Conservation (phyloP, 2,888 invertebrate genomes). For the Formica aserva region DNA sequence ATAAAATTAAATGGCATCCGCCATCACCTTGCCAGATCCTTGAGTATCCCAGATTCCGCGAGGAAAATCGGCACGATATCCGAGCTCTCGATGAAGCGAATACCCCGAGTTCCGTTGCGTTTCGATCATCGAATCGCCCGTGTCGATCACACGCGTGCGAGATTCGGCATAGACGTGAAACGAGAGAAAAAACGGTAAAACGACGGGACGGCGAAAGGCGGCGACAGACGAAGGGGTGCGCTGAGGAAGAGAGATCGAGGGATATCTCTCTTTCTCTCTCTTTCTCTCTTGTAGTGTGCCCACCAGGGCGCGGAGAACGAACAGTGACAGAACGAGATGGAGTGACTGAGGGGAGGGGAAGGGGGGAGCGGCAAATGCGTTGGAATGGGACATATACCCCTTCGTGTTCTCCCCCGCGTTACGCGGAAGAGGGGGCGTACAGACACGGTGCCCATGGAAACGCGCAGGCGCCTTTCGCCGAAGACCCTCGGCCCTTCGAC, state of each 20-base stretch:
- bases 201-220: conserved; percentile 57
- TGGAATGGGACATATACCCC: conserved; percentile 76
- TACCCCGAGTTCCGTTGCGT: conserved; percentile 3
- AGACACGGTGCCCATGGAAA: conserved; percentile 85
- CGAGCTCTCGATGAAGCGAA: not conserved
- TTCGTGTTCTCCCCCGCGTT: conserved; percentile 63
- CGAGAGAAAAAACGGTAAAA: conserved; percentile 15
- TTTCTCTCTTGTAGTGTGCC: conserved; percentile 59
- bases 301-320: conserved; percentile 72
- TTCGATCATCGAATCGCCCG: conserved; percentile 52
- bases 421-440: conserved; percentile 82
- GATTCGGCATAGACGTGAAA: conserved; percentile 56
- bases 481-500: conserved; percentile 81
- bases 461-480: conserved; percentile 82
- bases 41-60: not conserved
- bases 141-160: conserved; percentile 55
- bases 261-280: conserved; percentile 51
- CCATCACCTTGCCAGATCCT: not conserved
- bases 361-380: conserved; percentile 73
- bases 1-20: not conserved
- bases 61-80: not conserved
- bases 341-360: conserved; percentile 77
- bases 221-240: conserved; percentile 59
- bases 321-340: conserved; percentile 82
- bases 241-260: conserved; percentile 60